A percentile compares a stretch with the other conserved stretches of the same genome.
Conservation (phyloP, 1,140 invertebrate species). For the Gryon sp. region DNA sequence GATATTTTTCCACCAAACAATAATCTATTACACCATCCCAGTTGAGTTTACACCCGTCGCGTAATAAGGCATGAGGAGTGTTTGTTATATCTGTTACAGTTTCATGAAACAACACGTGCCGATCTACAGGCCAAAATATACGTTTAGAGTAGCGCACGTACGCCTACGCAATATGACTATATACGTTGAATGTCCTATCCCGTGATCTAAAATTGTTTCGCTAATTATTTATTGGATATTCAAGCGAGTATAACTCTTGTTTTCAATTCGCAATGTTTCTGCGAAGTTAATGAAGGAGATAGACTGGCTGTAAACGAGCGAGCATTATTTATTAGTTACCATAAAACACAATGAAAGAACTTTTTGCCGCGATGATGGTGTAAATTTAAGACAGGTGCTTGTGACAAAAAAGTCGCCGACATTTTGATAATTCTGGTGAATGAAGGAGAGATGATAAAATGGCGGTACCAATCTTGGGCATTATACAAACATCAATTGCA, state of each 20-base stretch:
- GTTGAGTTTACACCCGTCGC: constrained; percentile 50
- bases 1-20: constrained; percentile 60
- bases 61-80: constrained; percentile 62
- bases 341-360: constrained; percentile 12
- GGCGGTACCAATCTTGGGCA: too few species aligned
- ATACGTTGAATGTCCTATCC: too few species aligned
- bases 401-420: constrained; percentile 1
- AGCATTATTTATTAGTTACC: constrained; percentile 33
- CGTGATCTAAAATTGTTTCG: background rate
- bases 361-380: background rate
- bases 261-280: constrained; percentile 38
- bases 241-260: constrained; percentile 42
- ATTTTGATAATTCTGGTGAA: constrained; percentile 4
- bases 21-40: constrained; percentile 63
- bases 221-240: constrained; percentile 47
- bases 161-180: too few species aligned
- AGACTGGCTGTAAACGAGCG: constrained; percentile 33
- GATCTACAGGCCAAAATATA: too few species aligned
- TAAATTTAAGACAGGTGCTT: constrained; percentile 18
- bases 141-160: too few species aligned
- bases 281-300: constrained; percentile 38
- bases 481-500: constrained; percentile 45
- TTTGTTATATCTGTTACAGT: constrained; percentile 55
- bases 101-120: constrained; percentile 63
- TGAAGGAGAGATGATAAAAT: constrained; percentile 3